phyloP scores from a whole-genome alignment of 2,797 vertebrate genomes.

The Gymnoscopelus braueri region DNA sequence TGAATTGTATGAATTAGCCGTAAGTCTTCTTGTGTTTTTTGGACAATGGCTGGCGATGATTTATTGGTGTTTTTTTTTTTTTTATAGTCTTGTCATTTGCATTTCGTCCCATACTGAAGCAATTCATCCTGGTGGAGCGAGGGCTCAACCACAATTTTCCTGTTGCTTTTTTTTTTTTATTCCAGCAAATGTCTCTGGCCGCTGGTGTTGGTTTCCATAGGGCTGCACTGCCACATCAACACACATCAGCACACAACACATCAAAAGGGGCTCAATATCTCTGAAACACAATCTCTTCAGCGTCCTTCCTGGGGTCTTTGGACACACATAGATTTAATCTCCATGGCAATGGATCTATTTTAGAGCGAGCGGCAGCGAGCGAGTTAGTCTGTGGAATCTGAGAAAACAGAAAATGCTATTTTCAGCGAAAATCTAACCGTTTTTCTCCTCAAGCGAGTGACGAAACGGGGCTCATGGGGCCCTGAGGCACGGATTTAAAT shows the following conservation, averaged over 20 bases:
- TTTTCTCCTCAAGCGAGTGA: slow-evolving; percentile 57
- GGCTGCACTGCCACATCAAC: slow-evolving; percentile 52
- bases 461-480: slow-evolving; percentile 48
- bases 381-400: slow-evolving; percentile 63
- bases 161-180: slow-evolving; percentile 45
- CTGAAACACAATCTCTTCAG: slow-evolving; percentile 66
- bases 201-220: slow-evolving; percentile 46
- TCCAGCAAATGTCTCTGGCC: slow-evolving; percentile 41
- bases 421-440: slow-evolving; percentile 72
- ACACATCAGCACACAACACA: slow-evolving; percentile 48
- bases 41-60: slow-evolving; percentile 11
- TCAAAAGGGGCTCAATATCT: slow-evolving; percentile 60
- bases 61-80: slow-evolving; percentile 24
- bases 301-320: slow-evolving; percentile 68
- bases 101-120: slow-evolving; percentile 35
- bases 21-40: slow-evolving; percentile 11
- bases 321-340: slow-evolving; percentile 67
- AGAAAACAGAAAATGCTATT: slow-evolving; percentile 71
- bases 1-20: slow-evolving; percentile 7
- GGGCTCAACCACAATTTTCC: slow-evolving; percentile 25
- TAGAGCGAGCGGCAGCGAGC: slow-evolving; percentile 57
- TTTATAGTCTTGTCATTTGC: slow-evolving; percentile 47
- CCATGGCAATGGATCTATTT: slow-evolving; percentile 71
- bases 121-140: slow-evolving; percentile 19
- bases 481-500: slow-evolving; percentile 72